Base-by-base conservation (phyloP, 2,888 invertebrate genomes). In the Bruchidius siliquastri region DNA sequence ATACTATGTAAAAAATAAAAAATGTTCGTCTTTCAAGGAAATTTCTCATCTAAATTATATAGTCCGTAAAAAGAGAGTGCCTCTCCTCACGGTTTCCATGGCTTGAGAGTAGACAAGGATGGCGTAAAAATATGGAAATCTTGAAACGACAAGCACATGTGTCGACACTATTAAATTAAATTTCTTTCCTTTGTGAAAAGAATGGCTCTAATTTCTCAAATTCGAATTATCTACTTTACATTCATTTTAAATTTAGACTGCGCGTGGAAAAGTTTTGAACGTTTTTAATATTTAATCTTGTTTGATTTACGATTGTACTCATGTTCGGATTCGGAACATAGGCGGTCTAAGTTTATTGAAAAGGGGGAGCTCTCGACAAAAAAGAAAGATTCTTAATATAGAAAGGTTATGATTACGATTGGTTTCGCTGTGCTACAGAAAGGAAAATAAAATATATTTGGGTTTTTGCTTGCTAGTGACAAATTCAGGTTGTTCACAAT, bases 171-270 rank as follows among this genome's bases (percentile, higher is more conserved):
- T 86, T 85, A 86, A 86, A 86, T 86, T 85, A 86, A 86, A 86
- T 85, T 85, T 85, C 85, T 85, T 85, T 84, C 82, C 83, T 83
- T 82, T 82, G 81, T 80, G 83, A 84, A 86, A 85, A 84, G 86
- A 86, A 86, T 84, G 85, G 85, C 82, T 83, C 83, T 84, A 86
- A 86, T 86, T 86, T 85, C 85, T 86, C 85, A 86, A 86, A 86
- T 86, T 86, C 86, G 86, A 86, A 87, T 87, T 87, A 87, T 87
- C 86, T 87, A 86, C 86, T 86, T 86, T 87, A 86, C 86, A 87
- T 86, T 86, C 86, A 85, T 86, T 87, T 86, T 85, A 85, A 87
- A 86, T 86, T 86, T 86, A 85, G 85, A 85, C 83, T 84, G 84
- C 84, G 83, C 84, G 82, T 82, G 81, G 83, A 83, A 84, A 86